Evolutionary conservation across 1,140 invertebrate species (phyloP).

Genomic region (Telenomus remus): DNA sequence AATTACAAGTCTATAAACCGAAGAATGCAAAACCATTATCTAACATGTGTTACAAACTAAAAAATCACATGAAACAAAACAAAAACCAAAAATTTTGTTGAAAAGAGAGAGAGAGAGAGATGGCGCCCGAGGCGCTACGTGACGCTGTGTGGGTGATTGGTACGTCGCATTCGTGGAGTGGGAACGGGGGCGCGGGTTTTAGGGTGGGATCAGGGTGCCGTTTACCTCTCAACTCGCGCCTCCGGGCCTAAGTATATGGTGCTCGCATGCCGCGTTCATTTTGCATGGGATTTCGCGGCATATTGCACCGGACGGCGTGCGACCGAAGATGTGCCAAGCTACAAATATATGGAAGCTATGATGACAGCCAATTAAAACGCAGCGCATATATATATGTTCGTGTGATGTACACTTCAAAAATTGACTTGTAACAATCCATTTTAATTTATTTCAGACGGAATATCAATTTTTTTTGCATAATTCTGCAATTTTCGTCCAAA

Average conservation of each 20-base stretch:
- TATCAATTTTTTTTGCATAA: too few relatives aligned
- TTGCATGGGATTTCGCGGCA: conserved; percentile 19
- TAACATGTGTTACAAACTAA: too few relatives aligned
- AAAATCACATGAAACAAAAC: too few relatives aligned
- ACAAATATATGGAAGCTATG: conserved; percentile 40
- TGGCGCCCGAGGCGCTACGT: conserved; percentile 23
- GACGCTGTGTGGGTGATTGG: conserved; percentile 25
- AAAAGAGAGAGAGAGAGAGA: conserved; percentile 7
- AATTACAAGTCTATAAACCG: too few relatives aligned
- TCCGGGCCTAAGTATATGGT: conserved; percentile 11
- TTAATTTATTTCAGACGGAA: too few relatives aligned
- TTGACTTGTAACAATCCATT: conserved; percentile 14
- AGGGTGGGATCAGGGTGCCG: conserved; percentile 16
- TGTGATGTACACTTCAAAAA: conserved; percentile 12
- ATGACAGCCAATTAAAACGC: conserved; percentile 64
- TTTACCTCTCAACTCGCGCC: conserved; percentile 34
- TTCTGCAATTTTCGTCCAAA: too few relatives aligned
- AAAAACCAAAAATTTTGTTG: too few relatives aligned
- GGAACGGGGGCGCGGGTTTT: conserved; percentile 14
- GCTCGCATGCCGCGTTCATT: conserved; percentile 12
- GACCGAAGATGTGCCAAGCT: conserved; percentile 32
- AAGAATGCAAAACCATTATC: too few relatives aligned
- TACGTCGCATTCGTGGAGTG: conserved; percentile 13
- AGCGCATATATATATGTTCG: conserved; percentile 36
- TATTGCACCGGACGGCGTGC: conserved; percentile 44